phyloP scores from a whole-genome alignment of 2,797 vertebrate species.

The Channallabes apus region DNA sequence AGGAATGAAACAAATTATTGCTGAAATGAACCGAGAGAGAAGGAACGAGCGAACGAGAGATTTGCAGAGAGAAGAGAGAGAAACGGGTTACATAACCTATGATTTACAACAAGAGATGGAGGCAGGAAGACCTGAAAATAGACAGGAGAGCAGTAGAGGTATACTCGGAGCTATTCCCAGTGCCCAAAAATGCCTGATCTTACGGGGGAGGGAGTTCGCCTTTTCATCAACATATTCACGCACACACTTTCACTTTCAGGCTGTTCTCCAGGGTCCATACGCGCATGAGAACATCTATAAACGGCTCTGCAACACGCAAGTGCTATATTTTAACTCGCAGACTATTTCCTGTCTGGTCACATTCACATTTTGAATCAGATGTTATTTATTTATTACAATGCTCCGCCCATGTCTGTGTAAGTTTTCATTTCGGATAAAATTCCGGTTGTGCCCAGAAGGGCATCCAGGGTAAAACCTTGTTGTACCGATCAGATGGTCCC shows the following conservation, averaged over 20 bases:
- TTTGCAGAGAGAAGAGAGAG: slow-evolving; percentile 40
- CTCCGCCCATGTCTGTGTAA: not conserved
- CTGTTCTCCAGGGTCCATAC: slow-evolving; percentile 23
- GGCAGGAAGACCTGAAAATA: slow-evolving; percentile 73
- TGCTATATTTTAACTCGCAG: not conserved
- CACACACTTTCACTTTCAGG: slow-evolving; percentile 23
- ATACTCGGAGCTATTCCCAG: slow-evolving; percentile 73
- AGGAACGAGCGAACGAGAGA: slow-evolving; percentile 23
- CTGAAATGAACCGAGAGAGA: slow-evolving; percentile 51
- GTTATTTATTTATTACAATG: no score
- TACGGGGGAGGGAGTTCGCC: slow-evolving; percentile 57
- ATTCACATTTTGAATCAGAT: not conserved
- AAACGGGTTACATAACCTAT: slow-evolving; percentile 72
- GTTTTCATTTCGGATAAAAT: no score
- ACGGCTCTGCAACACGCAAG: not conserved
- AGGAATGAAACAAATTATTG: slow-evolving; percentile 31
- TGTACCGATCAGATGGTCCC: no score
- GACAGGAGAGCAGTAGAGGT: slow-evolving; percentile 72
- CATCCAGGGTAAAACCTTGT: no score
- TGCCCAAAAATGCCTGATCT: slow-evolving; percentile 77
- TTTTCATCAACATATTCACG: slow-evolving; percentile 50
- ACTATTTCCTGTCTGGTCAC: not conserved
- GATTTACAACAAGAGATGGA: slow-evolving; percentile 72
- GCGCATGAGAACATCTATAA: slow-evolving; percentile 24
- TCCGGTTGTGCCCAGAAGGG: no score